Base-by-base conservation (phyloP, 35 echinoderm and acorn worm species). In the Diadema setosum region DNA sequence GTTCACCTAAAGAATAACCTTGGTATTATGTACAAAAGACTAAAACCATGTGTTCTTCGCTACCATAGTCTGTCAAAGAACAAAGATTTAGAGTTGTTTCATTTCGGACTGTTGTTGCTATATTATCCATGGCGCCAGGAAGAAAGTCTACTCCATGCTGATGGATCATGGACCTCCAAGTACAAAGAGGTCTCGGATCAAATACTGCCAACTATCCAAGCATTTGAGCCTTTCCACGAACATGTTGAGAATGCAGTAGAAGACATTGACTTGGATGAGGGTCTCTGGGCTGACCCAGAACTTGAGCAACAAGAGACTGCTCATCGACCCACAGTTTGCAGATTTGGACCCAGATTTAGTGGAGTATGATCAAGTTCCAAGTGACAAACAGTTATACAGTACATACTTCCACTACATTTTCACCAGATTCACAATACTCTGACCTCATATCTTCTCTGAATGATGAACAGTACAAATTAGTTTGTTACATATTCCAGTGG, bases 111-210 rank as follows among this genome's bases (percentile, higher is more conserved):
- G 34, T 42, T 83, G 36, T 26, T 83, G 17, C 34, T 83, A 46
- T 83, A 83, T 32, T 46, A 46, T 48, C 81, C 81, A 50, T 83
- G 81, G 81, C 81, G 81, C 3, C 33, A 83, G 4, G 81, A 83
- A 83, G 3, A 40, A 8, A 46, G 24, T 24, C 81, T 83, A 17
- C 39, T 24, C 42, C 81, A 50, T 12, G 55, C n/a, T 31, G 21
- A 83, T 48, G 45, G 81, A 31, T 15, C 63, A 23, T 83, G 45
- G 20, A 46, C 39, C 11, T 21, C 81, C 24, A 83, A 45, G 20
- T 83, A 46, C 34, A 45, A 46, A 55, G 41, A 83, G 42, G 42
- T 50, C 36, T 15, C 46, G 23, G 45, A 26, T 25, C 5, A 25
- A 26, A 9, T 83, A 23, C 46, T 46, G 46, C 36, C 39, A 5